Conservation (phyloP, 2,888 invertebrate genomes). For the Ctenicera cuprea region DNA sequence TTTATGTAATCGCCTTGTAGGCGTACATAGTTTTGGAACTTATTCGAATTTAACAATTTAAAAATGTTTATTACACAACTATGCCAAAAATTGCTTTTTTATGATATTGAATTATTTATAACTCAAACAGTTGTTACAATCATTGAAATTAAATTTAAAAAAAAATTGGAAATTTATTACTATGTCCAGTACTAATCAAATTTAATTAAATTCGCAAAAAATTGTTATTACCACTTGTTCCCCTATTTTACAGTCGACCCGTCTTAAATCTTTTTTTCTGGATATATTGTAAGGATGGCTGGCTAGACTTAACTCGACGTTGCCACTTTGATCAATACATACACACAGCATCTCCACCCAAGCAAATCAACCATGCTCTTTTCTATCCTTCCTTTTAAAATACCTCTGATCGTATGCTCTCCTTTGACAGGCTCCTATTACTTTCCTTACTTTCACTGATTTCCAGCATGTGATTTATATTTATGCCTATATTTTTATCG, state of each 20-base stretch:
- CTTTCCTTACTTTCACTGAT: conserved; percentile 41
- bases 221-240: too few species aligned
- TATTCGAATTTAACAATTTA: background rate
- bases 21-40: conserved; percentile 35
- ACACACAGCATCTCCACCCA: conserved; percentile 43
- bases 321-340: conserved; percentile 42
- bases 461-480: conserved; percentile 19
- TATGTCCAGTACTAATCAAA: too few species aligned
- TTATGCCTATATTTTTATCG: background rate
- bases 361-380: conserved; percentile 47
- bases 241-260: background rate
- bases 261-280: background rate
- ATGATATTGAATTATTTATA: background rate
- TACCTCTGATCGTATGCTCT: conserved; percentile 32
- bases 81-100: background rate
- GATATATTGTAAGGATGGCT: background rate
- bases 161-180: too few species aligned
- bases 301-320: conserved; percentile 29
- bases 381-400: conserved; percentile 32
- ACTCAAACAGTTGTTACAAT: too few species aligned
- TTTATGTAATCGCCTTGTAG: conserved; percentile 38
- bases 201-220: background rate
- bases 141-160: too few species aligned
- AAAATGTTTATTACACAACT: too few species aligned
- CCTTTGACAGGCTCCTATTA: conserved; percentile 36